Evolutionary conservation across 2,797 vertebrate genomes (phyloP), one percentile per base, ranked within the genome.

Genomic region (Antennarius maculatus): DNA sequence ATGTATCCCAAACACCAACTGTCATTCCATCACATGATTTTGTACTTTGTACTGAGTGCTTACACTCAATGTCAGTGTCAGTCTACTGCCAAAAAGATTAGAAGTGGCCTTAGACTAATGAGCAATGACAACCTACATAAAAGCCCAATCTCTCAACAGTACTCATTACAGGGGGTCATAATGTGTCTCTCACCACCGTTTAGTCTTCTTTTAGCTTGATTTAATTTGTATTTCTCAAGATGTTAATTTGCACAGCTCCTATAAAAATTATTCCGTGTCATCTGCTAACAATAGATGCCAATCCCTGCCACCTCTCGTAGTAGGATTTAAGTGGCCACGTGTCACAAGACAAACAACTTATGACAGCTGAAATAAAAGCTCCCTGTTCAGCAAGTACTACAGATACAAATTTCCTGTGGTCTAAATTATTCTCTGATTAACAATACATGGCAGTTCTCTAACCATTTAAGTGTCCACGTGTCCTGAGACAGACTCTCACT

Each of bases 291-390:
- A 76, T 84, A 41, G 39, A 69, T 77, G 62, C 41, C 75, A 82
- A 47, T 77, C 62, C 67, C 54, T 60, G 65, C 55, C 74, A 69
- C 80, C 67, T 87, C 57, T 67, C 42, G 9, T 63, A 82, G 86
- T 89, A 66, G 73, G 74, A 60, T 91, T 90, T 89, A 89, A 91
- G 80, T 91, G 80, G 85, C 76, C 84, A 88, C 71, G 74, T 91
- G 88, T 87, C 82, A 60, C 18, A 54, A 73, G 72, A 86, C 82
- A 83, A 88, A 91, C 77, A 68, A 46, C 46, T 60, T 65, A 62
- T 70, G 87, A 86, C 84, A 81, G 79, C 80, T 54, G 64, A 83
- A 76, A 86, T 86, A 87, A 91, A 89, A 86, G 85, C 66, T 79
- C 43, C 85, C 87, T 87, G 82, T 88, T 27, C 66, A 16, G 51